Base-by-base conservation (phyloP, 2,888 invertebrate species). In the Drosophila affinis region DNA sequence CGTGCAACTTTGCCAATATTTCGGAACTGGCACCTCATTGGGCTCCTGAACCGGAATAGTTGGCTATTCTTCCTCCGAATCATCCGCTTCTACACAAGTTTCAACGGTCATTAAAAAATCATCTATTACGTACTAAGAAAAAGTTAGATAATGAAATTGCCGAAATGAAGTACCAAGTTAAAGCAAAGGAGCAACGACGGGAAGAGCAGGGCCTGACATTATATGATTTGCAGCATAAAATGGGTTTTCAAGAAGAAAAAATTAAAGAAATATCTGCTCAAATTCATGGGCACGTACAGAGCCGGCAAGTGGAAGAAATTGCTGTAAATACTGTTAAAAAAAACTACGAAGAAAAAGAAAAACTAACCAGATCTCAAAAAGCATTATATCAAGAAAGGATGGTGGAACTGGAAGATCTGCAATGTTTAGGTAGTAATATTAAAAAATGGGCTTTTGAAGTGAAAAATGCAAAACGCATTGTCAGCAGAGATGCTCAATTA, bases 11-110 rank as follows among this genome's bases (percentile, higher is more conserved):
- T 54, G 73, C 70, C 10, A 75, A 72, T 60, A 64, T 62, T 4
- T 58, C 56, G 52, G 83, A 79, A 0, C 9, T 55, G 1, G 57
- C 39, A 2, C 9, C 52, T 24, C 44, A 71, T n/a, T 10, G 64
- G 5, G 56, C 7, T 1, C 34, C 74, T n/a, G 76, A 79, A 17
- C 72, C 75, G 0, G 84, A 85, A 12, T 52, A 72, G 27, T 68
- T 89, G 65, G 81, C 81, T 0, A 74, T 90, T 6, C 73, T 96
- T 72, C 94, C 95, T 70, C 94, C 96, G 0, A 93, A 95, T 60
- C 96, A 96, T 91, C 96, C 95, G 0, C 93, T 96, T 54, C 94
- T 96, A 94, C 93, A 94, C 79, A 94, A 94, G 79, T 96, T 96
- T 91, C 96, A 96, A 92, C 92, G 93, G 72, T 94, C 95, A 0